Conservation (phyloP, 1,140 invertebrate species). For the Aphis gossypii region DNA sequence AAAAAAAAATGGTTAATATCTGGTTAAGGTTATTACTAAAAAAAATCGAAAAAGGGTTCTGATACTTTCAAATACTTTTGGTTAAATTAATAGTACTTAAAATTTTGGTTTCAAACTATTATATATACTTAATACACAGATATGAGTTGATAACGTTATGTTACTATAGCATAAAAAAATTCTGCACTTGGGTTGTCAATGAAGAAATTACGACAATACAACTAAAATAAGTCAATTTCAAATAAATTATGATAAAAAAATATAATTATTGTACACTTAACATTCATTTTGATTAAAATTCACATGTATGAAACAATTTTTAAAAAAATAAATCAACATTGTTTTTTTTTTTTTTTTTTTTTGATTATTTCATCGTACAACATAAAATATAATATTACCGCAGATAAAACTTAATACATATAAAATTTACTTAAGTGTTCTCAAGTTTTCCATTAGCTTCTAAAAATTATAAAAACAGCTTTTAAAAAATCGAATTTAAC, state of each 20-base stretch:
- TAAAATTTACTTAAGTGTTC: background rate
- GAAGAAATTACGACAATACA: background rate
- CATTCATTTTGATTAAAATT: constrained; percentile 54
- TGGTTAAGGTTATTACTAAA: too few species aligned
- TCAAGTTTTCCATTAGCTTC: background rate
- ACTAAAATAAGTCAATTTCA: background rate
- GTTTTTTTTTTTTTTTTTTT: constrained; percentile 12
- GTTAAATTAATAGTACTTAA: background rate
- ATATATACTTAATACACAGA: background rate
- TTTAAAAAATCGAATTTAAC: constrained; percentile 33
- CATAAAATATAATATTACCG: constrained; percentile 46
- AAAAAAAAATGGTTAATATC: background rate
- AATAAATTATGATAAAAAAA: constrained; percentile 44
- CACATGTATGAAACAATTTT: constrained; percentile 30
- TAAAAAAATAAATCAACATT: constrained; percentile 38
- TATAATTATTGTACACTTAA: constrained; percentile 53
- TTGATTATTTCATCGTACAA: constrained; percentile 47
- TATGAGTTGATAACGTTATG: background rate
- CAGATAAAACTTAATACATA: constrained; percentile 43
- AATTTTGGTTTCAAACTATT: background rate
- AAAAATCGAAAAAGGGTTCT: background rate
- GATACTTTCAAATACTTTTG: background rate
- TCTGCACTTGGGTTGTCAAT: background rate
- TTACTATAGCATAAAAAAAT: background rate
- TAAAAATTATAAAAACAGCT: constrained; percentile 49